These are phyloP conservation scores for Pseudopodoces humilis DNA, from an alignment of 2,113 vertebrate species.

Conservation along the genomic window DNA sequence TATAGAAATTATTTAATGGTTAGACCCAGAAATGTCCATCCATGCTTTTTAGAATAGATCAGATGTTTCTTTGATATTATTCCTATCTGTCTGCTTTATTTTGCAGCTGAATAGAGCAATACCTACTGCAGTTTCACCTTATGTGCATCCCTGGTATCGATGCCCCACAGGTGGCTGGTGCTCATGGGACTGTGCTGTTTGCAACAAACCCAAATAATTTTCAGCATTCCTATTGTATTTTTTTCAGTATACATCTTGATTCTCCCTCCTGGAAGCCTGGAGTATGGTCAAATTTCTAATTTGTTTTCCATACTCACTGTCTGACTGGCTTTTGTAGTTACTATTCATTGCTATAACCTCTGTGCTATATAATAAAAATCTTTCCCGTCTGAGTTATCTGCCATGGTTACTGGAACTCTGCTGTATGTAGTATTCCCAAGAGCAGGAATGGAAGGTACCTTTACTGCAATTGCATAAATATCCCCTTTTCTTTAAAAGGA, in stretches of 20 bases:
- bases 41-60: not conserved
- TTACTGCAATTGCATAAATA: slow-evolving; percentile 28
- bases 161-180: not conserved
- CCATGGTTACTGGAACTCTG: slow-evolving; percentile 64
- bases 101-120: not conserved
- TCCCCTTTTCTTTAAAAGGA: not conserved
- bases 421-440: slow-evolving; percentile 31
- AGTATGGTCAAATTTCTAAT: not conserved
- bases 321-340: slow-evolving; percentile 37
- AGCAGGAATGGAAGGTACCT: slow-evolving; percentile 13
- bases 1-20: not conserved
- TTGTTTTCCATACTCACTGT: slow-evolving; percentile 1
- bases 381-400: slow-evolving; percentile 53
- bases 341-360: slow-evolving; percentile 18
- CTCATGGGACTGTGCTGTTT: not conserved
- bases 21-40: not conserved
- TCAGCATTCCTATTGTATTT: not conserved
- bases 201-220: not conserved
- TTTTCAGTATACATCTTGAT: not conserved
- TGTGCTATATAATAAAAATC: slow-evolving; percentile 59
- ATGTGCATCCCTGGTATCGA: accelerated
- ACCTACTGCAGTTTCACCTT: not conserved
- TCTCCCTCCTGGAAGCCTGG: slow-evolving; percentile 13
- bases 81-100: not conserved
- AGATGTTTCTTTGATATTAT: not conserved